phyloP scores from a whole-genome alignment of 2,888 invertebrate species.

The Leptinotarsa juncta region DNA sequence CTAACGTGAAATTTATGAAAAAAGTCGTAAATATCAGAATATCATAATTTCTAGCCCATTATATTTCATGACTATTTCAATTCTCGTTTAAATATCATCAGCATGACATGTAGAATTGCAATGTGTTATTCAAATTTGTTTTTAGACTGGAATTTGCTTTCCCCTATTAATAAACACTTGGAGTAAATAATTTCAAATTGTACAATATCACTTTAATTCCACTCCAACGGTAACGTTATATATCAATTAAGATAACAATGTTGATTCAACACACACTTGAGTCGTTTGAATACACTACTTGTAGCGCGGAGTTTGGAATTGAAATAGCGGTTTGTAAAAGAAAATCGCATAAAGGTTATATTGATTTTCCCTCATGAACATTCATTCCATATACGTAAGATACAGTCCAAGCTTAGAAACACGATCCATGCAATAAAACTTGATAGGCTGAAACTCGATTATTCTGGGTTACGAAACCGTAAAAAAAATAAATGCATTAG shows the following conservation, averaged over 20 bases:
- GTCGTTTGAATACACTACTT: background rate
- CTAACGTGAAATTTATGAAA: no score
- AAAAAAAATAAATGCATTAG: no score
- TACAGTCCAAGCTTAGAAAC: no score
- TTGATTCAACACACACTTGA: conserved; percentile 25
- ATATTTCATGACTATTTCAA: no score
- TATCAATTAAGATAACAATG: conserved; percentile 26
- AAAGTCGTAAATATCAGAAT: no score
- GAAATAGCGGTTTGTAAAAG: background rate
- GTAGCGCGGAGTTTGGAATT: background rate
- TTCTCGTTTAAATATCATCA: no score
- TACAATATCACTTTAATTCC: background rate
- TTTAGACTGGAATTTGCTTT: conserved; percentile 2
- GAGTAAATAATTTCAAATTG: conserved; percentile 7
- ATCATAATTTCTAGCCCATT: no score
- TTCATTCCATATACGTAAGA: no score
- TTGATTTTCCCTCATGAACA: background rate
- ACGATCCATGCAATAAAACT: no score
- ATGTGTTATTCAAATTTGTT: background rate
- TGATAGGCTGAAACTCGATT: no score
- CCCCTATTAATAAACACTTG: background rate
- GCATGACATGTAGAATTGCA: no score
- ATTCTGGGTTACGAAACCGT: no score
- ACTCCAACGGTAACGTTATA: conserved; percentile 6
- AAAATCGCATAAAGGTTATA: background rate